Conservation (phyloP, 2,888 invertebrate genomes). For the Rhagophthalmus giganteus region DNA sequence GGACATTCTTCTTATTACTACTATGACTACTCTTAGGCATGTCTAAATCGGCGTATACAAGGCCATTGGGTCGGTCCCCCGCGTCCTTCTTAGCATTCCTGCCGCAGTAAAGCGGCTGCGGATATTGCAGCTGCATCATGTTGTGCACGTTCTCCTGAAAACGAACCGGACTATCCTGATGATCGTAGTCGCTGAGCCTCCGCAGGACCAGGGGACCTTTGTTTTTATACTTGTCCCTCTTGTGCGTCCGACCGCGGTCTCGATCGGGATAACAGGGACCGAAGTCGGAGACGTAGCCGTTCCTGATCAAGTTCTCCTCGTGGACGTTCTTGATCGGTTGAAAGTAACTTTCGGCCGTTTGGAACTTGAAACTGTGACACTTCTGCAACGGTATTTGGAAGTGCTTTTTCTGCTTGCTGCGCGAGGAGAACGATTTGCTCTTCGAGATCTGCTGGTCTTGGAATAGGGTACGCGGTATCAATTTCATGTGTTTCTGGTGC, state of each 20-base stretch:
- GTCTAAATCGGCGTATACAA: conserved; percentile 57
- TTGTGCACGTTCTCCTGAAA: conserved; percentile 51
- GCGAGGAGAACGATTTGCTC: conserved; percentile 54
- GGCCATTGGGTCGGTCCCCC: conserved; percentile 50
- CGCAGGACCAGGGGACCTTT: conserved; percentile 52
- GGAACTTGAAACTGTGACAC: conserved; percentile 64
- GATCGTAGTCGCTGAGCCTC: conserved; percentile 48
- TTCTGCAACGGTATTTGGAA: conserved; percentile 68
- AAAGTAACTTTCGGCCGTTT: conserved; percentile 62
- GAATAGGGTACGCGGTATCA: conserved; percentile 52
- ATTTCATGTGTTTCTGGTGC: conserved; percentile 59
- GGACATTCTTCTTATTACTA: conserved; percentile 27
- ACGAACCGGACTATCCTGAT: conserved; percentile 44
- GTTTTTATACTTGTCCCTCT: conserved; percentile 46
- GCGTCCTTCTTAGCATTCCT: conserved; percentile 25
- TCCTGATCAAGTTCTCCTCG: conserved; percentile 54
- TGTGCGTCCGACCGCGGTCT: conserved; percentile 38
- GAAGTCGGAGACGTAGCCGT: conserved; percentile 52
- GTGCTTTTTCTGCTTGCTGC: conserved; percentile 61
- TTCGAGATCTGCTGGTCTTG: conserved; percentile 50
- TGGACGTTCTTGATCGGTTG: conserved; percentile 68
- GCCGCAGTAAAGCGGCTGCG: conserved; percentile 51
- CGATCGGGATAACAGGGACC: conserved; percentile 44
- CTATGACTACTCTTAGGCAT: conserved; percentile 45
- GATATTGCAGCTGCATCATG: conserved; percentile 54